phyloP scores from a whole-genome alignment of 2,888 invertebrate species.

The Trachelus stipa region DNA sequence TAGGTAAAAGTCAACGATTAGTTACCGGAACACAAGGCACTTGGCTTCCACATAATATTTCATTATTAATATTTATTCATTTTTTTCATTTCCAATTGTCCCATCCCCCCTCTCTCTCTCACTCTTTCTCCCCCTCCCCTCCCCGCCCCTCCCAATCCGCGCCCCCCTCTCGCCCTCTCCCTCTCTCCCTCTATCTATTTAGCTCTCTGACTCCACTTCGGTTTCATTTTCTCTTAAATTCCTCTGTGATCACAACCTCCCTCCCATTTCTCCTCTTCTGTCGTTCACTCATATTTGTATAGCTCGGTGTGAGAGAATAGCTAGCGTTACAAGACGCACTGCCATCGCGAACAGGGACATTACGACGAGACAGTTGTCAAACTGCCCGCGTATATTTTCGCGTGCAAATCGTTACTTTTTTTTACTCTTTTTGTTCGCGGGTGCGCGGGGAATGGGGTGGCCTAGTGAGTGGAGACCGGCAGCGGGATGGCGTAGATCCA shows the following conservation, averaged over 20 bases:
- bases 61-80: slow-evolving; percentile 33
- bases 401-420: not conserved
- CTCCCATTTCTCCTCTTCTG: slow-evolving; percentile 9
- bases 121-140: not conserved
- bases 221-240: not conserved
- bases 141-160: no score
- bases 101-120: not conserved
- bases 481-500: slow-evolving; percentile 24
- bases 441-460: not conserved
- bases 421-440: not conserved
- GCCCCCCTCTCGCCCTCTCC: no score
- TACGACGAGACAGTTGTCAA: slow-evolving; percentile 24
- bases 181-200: not conserved
- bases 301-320: slow-evolving; percentile 54
- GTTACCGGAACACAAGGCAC: slow-evolving; percentile 66
- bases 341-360: slow-evolving; percentile 23
- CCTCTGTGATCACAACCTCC: not conserved
- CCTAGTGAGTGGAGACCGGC: slow-evolving; percentile 15
- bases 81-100: slow-evolving; percentile 29
- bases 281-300: slow-evolving; percentile 42
- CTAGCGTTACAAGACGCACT: slow-evolving; percentile 31
- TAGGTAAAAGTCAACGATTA: slow-evolving; percentile 65
- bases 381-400: not conserved
- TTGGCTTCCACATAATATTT: slow-evolving; percentile 63
- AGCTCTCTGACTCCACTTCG: not conserved